A percentile compares a stretch with the other conserved stretches of the same genome.
Evolutionary conservation across 2,797 vertebrate genomes (phyloP).

Genomic region (Carcharodon carcharias): DNA sequence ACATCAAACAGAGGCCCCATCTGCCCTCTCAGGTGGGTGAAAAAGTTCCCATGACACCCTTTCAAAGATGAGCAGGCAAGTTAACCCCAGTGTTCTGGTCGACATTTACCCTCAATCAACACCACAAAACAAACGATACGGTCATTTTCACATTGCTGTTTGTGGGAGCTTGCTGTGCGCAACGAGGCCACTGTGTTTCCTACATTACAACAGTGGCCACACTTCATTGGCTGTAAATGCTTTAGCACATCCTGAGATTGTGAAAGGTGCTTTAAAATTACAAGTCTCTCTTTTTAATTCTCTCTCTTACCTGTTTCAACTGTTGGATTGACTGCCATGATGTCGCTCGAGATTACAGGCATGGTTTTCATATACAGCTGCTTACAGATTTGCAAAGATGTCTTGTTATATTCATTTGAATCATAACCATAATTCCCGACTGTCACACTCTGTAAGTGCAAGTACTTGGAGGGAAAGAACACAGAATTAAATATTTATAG

Average conservation of each 20-base stretch:
- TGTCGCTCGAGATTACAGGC: conserved; percentile 60
- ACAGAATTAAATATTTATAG: not conserved
- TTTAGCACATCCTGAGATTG: not conserved
- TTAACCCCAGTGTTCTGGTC: too few relatives aligned
- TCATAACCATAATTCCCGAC: conserved; percentile 75
- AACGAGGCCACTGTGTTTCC: too few relatives aligned
- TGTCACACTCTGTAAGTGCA: conserved; percentile 67
- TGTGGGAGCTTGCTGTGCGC: too few relatives aligned
- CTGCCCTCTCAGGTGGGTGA: too few relatives aligned
- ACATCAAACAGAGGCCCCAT: too few relatives aligned
- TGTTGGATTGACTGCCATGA: conserved; percentile 68
- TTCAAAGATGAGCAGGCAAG: too few relatives aligned
- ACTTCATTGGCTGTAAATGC: too few relatives aligned
- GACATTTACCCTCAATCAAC: too few relatives aligned
- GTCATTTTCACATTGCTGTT: too few relatives aligned
- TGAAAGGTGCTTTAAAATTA: not conserved
- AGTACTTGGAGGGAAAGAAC: conserved; percentile 49
- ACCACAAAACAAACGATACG: too few relatives aligned
- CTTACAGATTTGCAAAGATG: conserved; percentile 76
- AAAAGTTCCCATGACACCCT: too few relatives aligned
- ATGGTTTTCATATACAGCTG: conserved; percentile 67
- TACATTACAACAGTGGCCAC: too few relatives aligned
- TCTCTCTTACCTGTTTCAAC: conserved; percentile 67
- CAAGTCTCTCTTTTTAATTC: not conserved
- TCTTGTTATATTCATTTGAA: conserved; percentile 55